Evolutionary conservation across 2,113 vertebrate species (phyloP), one percentile per base, ranked within the genome.

Genomic region (Phodopus roborovskii): DNA sequence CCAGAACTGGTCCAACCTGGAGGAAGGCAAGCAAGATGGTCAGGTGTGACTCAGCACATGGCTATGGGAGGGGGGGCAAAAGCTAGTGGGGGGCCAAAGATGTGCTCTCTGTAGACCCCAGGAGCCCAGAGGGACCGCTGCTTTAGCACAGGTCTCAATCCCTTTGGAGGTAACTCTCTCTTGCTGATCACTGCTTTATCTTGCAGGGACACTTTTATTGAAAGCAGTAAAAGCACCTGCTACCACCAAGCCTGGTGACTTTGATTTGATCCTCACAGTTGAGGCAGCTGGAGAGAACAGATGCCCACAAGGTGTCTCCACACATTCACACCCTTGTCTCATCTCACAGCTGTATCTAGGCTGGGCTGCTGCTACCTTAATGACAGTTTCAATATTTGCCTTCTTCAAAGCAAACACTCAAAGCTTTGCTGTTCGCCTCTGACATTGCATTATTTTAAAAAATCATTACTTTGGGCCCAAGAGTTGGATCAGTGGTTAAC

Each of bases 361-460:
- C 42, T 26, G 74, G 26, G 74, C 74, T 28, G 26, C 11, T 5
- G 75, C 48, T 33, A 15, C 50, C 28, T 33, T 10, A 36, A 50
- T 50, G 50, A 53, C 75, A 53, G 50, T 28, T 48, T 30, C 75
- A 50, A 8, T 50, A 42, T 81, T 33, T 8, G 62, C n/a, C 17
- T 36, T 75, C 48, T 68, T 85, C 53, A 33, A 97, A 85, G 71
- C 26, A 77, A 81, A 93, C 64, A 24, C 19, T 88, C 20, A 26
- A 83, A 56, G 75, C 42, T 66, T 53, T 2, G 78, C 5, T 22
- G 74, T 42, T 60, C 3, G 12, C 92, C 50, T 88, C 48, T 42
- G 79, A 0, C 4, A 36, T 19, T 53, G 5, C 2, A 62, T n/a
- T 20, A 28, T 15, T 70, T 58, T 81, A n/a, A 39, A 24, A n/a